Base-by-base conservation (phyloP, 2,113 vertebrate genomes). In the Colinus virginianus region DNA sequence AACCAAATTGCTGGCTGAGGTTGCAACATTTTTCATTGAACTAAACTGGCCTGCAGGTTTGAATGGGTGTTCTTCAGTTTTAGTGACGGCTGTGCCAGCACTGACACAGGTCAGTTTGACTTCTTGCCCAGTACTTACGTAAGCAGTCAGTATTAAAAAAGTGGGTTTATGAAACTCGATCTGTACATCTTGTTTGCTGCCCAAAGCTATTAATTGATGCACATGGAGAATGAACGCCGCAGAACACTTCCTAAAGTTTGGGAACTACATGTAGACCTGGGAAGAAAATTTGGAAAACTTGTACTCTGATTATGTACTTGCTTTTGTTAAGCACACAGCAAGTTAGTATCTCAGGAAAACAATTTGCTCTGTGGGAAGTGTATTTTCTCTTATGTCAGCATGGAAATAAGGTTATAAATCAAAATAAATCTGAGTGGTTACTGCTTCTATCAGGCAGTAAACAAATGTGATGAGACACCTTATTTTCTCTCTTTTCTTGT, bases 71-170 rank as follows among this genome's bases (percentile, higher is more conserved):
- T 76, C 71, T 82, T 56, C 13, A 0, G 9, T 91, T 87, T 46
- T 59, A n/a, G 8, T 3, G 12, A 48, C 1, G 1, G 21, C 40
- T 90, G 32, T 83, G 56, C 64, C 45, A 43, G 38, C 19, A 5
- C 51, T 71, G 76, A 28, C 76, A 83, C 46, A 8, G 91, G 94
- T 69, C 91, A 92, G 25, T 80, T 90, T 94, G 95, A 92, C 84
- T 94, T 92, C 82, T 68, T 94, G 91, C 89, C 87, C 84, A 28
- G n/a, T n/a, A n/a, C 81, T 95, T 92, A 83, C 7, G 13, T 95
- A 90, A 96, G 89, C 55, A 91, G 71, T 25, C 9, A 3, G 46
- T 30, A 45, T 58, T 23, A 49, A 76, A 76, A 46, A 38, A 59
- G 4, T 0, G 34, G 1, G 21, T 56, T 91, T 90, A 63, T 79